Conservation (phyloP, 2,888 invertebrate genomes). For the Meganola albula region DNA sequence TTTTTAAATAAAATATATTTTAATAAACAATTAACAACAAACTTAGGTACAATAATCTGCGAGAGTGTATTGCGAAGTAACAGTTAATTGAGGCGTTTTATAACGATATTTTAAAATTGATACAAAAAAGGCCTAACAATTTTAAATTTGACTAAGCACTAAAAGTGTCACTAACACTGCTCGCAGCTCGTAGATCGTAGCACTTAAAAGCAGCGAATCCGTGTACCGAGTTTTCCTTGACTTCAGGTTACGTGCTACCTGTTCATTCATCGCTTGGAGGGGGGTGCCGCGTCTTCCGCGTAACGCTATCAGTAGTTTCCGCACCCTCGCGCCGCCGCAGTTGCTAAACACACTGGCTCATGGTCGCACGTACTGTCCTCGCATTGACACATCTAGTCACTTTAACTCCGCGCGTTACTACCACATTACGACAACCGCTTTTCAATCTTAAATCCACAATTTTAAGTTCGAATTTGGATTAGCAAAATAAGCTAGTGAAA, state of each 20-base stretch:
- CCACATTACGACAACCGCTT: conserved; percentile 28
- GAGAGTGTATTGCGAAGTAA: too few species aligned
- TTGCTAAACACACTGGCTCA: conserved; percentile 73
- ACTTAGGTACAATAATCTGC: too few species aligned
- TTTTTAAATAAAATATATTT: too few species aligned
- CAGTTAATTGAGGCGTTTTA: too few species aligned
- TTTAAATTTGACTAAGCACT: too few species aligned
- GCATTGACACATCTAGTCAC: conserved; percentile 61
- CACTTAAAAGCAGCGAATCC: conserved; percentile 28
- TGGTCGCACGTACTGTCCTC: conserved; percentile 56
- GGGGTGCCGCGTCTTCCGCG: conserved; percentile 71
- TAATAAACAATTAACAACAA: too few species aligned
- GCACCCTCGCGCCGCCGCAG: conserved; percentile 70
- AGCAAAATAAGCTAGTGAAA: conserved; percentile 26
- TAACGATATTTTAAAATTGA: too few species aligned
- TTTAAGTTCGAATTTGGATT: conserved; percentile 26
- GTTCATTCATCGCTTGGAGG: conserved; percentile 68
- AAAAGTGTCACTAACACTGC: too few species aligned
- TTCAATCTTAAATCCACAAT: conserved; percentile 22
- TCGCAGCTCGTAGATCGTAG: too few species aligned
- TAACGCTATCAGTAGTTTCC: conserved; percentile 75
- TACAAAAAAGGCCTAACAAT: too few species aligned
- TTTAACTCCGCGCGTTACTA: conserved; percentile 33
- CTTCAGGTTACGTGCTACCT: conserved; percentile 63
- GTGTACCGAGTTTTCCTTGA: conserved; percentile 33